A percentile compares a stretch with the other conserved stretches of the same genome.
These are phyloP conservation scores for Drosophila merina DNA, from an alignment of 2,888 invertebrate genomes.

Conservation along the genomic window DNA sequence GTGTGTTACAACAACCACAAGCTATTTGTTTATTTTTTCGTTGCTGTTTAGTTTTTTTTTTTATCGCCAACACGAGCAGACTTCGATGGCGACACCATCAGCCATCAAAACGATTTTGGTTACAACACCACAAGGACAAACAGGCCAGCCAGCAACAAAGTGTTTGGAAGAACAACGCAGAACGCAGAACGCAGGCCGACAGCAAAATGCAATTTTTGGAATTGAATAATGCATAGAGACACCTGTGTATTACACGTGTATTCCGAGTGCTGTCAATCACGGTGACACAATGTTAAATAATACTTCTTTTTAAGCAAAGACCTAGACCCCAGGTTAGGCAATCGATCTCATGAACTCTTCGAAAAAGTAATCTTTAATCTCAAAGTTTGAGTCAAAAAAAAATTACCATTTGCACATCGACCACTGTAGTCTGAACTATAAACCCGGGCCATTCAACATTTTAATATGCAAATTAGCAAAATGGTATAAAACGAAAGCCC, in stretches of 20 bases:
- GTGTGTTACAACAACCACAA: constrained; percentile 60
- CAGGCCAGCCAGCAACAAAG: constrained; percentile 38
- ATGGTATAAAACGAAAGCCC: constrained; percentile 10
- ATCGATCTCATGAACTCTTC: neutral
- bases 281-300: constrained; percentile 18
- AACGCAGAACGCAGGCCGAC: neutral
- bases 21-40: constrained; percentile 9
- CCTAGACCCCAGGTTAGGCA: too few species aligned
- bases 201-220: constrained; percentile 46
- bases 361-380: neutral
- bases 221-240: constrained; percentile 51
- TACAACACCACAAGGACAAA: constrained; percentile 56
- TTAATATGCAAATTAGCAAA: constrained; percentile 59
- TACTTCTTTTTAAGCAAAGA: neutral
- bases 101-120: constrained; percentile 59
- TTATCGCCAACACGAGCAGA: constrained; percentile 63
- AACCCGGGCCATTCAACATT: constrained; percentile 20
- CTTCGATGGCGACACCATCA: constrained; percentile 35
- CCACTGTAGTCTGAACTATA: constrained; percentile 3
- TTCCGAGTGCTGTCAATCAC: constrained; percentile 21
- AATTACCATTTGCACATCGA: neutral
- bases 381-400: neutral
- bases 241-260: constrained; percentile 19
- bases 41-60: constrained; percentile 16
- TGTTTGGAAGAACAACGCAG: constrained; percentile 3